Base-by-base conservation (phyloP, 2,888 invertebrate genomes). In the Dorcus parallelipipedus region DNA sequence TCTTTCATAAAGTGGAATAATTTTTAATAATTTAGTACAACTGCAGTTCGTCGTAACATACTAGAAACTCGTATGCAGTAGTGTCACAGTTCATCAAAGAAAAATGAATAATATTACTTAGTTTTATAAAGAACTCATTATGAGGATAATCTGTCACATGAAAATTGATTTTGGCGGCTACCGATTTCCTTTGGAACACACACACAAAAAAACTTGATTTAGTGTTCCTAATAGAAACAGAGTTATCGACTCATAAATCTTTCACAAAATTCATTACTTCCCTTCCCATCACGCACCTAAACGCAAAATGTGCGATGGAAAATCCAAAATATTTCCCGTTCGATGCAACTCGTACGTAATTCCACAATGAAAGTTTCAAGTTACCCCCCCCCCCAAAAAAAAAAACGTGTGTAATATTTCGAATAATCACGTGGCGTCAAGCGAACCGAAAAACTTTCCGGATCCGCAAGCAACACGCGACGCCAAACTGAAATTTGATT, bases 191-290 rank as follows among this genome's bases (percentile, higher is more conserved):
- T 33, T 33, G 5, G 26, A 33, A 20, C 14, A 45, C 20, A 45
- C 14, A 14, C 14, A 14, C 14, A 20, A 17, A 17, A 14, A n/a
- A 20, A 20, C 17, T 9, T 45, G 49, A 59, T 59, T 55, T 20
- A 48, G 43, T 48, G 52, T 59, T 59, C 52, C 55, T 56, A 56
- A 59, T 55, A 55, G 52, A 55, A 49, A 41, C 55, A 40, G 51
- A 42, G 52, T 47, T 59, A 59, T 59, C 52, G 59, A 54, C 52
- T 52, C 59, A 55, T 59, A 59, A 59, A 59, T 59, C 59, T 59
- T 55, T 52, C 41, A 45, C 38, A 17, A 54, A 54, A 54, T 55
- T 55, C 55, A 53, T 58, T 59, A 59, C 47, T 52, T 43, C 41
- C 49, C n/a, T n/a, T n/a, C n/a, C 49, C 50, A 59, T 55, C 59